These are phyloP conservation scores for Nephrotoma flavescens DNA, from an alignment of 2,888 invertebrate species.

Conservation along the genomic window DNA sequence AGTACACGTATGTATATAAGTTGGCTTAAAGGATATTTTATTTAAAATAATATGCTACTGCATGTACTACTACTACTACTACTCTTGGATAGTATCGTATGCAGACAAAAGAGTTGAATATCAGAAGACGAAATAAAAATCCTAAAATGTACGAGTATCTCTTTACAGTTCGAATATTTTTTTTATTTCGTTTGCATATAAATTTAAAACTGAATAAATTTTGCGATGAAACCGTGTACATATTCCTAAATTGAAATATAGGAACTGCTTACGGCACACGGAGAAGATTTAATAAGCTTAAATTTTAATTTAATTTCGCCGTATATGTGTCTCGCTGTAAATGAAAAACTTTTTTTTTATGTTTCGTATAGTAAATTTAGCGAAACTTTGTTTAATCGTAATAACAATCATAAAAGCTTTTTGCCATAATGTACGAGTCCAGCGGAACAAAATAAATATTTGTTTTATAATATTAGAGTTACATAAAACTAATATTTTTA, in stretches of 20 bases:
- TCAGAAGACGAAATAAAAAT: not conserved
- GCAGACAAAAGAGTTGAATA: not conserved
- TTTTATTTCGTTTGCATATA: not conserved
- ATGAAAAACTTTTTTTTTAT: not conserved
- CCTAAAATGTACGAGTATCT: not conserved
- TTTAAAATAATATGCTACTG: not conserved
- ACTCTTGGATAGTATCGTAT: not conserved
- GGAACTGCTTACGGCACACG: not conserved
- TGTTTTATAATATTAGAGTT: too few relatives aligned
- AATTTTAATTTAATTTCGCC: not conserved
- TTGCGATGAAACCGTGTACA: not conserved
- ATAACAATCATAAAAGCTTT: too few relatives aligned
- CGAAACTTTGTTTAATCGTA: too few relatives aligned
- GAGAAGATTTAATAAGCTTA: not conserved
- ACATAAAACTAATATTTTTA: too few relatives aligned
- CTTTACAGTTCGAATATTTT: not conserved
- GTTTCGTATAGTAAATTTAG: not conserved
- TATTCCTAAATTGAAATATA: not conserved
- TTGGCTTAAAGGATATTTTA: not conserved
- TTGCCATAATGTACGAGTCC: too few relatives aligned
- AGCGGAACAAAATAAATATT: too few relatives aligned
- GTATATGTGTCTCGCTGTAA: not conserved
- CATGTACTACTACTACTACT: not conserved
- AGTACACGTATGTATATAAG: not conserved
- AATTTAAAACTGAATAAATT: not conserved